phyloP scores from a whole-genome alignment of 1,140 invertebrate species.

The Macrosteles quadrilineatus region DNA sequence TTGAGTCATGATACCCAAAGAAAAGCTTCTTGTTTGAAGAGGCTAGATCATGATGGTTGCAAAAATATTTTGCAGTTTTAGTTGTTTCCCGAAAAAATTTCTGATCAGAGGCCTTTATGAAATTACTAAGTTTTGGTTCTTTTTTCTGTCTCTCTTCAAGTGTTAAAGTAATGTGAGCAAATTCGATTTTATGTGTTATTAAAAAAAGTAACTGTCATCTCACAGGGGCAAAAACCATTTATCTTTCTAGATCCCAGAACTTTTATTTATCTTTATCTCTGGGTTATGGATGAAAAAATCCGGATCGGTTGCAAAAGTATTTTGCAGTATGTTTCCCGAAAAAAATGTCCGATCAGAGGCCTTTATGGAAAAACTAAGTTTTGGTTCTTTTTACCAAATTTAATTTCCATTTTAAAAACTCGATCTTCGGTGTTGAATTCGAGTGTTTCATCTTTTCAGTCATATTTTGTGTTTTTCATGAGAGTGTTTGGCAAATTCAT shows the following conservation, averaged over 20 bases:
- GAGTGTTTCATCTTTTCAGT: neutral
- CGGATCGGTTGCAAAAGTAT: neutral
- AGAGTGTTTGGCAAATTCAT: neutral
- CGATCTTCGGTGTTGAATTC: neutral
- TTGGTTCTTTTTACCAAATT: neutral
- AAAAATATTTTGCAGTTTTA: too few relatives aligned
- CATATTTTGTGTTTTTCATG: neutral
- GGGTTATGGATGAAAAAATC: neutral
- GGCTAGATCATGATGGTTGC: neutral
- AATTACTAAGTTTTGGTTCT: neutral
- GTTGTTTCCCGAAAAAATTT: too few relatives aligned
- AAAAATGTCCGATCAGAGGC: too few relatives aligned
- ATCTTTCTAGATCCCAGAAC: slow-evolving; percentile 2
- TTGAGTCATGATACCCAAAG: too few relatives aligned
- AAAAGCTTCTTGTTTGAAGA: too few relatives aligned
- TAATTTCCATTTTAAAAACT: neutral
- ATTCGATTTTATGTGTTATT: slow-evolving; percentile 7
- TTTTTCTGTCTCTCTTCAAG: neutral
- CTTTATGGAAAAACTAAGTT: too few relatives aligned
- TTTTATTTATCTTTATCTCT: slow-evolving; percentile 18
- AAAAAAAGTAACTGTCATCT: neutral
- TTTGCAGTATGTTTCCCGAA: neutral
- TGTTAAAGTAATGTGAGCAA: slow-evolving; percentile 2
- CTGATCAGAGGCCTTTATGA: too few relatives aligned
- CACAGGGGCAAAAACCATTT: slow-evolving; percentile 7